A percentile compares a stretch with the other conserved stretches of the same genome.
Evolutionary conservation across 2,797 vertebrate species (phyloP).

Genomic region (Falco novaeseelandiae): DNA sequence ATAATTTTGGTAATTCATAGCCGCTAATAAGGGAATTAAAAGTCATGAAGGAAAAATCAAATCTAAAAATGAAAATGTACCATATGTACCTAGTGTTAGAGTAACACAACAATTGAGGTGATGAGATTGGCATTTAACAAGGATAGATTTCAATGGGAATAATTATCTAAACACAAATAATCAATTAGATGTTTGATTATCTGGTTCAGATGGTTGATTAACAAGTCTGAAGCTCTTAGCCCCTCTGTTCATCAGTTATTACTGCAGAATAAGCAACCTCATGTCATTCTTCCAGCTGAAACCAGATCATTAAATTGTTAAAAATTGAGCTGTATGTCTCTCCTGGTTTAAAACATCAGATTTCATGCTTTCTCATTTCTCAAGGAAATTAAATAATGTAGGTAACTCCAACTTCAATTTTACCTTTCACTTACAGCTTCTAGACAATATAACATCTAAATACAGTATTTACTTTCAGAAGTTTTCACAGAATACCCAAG

Average conservation of each 20-base stretch:
- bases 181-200: neutral
- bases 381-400: neutral
- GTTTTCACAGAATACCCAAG: neutral
- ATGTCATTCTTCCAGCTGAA: neutral
- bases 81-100: neutral
- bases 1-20: neutral
- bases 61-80: neutral
- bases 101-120: neutral
- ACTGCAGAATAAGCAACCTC: neutral
- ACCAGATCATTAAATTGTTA: neutral
- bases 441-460: neutral
- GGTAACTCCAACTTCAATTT: neutral
- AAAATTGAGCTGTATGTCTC: neutral
- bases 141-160: neutral
- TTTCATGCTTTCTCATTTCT: neutral
- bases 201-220: neutral
- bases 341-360: neutral
- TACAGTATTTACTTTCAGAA: neutral
- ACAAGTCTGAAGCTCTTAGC: neutral
- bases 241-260: neutral
- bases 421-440: neutral
- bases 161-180: neutral
- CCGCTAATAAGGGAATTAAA: neutral
- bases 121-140: neutral
- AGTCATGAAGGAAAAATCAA: neutral